These are phyloP conservation scores for Tachysurus fulvidraco DNA, from an alignment of 2,113 vertebrate genomes.

Conservation along the genomic window DNA sequence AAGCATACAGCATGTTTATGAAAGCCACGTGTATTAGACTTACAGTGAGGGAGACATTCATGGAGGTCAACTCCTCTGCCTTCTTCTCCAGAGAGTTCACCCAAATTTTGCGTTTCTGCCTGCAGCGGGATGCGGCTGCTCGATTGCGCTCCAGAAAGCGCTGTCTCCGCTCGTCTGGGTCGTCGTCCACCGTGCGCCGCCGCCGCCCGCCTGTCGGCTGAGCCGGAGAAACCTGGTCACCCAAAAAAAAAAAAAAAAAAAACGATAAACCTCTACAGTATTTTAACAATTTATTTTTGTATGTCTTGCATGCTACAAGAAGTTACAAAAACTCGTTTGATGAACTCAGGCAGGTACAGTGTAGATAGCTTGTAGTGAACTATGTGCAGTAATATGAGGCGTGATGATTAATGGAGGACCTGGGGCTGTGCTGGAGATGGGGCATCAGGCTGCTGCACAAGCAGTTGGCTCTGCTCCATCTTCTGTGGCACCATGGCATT, in stretches of 20 bases:
- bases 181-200: constrained; percentile 84
- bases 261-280: not conserved
- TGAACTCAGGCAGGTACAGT: not conserved
- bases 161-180: constrained; percentile 92
- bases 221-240: constrained; percentile 86
- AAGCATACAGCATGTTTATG: not conserved
- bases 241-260: not conserved
- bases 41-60: constrained; percentile 95
- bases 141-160: constrained; percentile 94
- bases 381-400: not conserved
- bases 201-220: constrained; percentile 91
- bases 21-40: constrained; percentile 59
- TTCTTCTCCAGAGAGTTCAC: constrained; percentile 94
- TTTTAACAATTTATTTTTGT: not conserved
- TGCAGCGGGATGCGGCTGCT: constrained; percentile 92
- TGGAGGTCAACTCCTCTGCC: constrained; percentile 88
- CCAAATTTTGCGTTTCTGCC: constrained; percentile 96
- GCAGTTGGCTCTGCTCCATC: constrained; percentile 89
- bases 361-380: not conserved
- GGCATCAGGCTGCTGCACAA: constrained; percentile 89
- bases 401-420: constrained; percentile 65
- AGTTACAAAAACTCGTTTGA: not conserved
- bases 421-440: constrained; percentile 95
- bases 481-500: constrained; percentile 89
- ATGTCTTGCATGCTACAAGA: not conserved